Evolutionary conservation across 2,797 vertebrate species (phyloP), one percentile per base, ranked within the genome.

Genomic region (Diglossa cyanea): DNA sequence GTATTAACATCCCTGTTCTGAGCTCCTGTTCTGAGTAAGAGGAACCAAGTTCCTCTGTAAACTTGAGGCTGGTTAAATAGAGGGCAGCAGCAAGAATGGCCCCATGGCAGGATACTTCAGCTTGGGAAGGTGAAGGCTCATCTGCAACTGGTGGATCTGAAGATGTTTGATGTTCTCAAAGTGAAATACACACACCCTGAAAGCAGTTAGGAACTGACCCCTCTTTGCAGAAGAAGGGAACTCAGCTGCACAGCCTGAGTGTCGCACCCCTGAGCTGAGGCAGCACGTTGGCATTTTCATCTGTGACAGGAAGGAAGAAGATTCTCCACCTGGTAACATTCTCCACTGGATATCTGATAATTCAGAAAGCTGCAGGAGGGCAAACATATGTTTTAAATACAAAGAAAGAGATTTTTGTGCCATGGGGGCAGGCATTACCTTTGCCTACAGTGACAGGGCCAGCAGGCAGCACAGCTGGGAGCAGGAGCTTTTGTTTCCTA

Each of bases 261-360:
- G 7, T 17, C 66, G 14, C 31, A 16, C 0, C 0, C 19, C 31
- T 10, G 15, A 2, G 37, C 67, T 18, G 40, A 66, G 47, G 21
- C 6, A 24, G 13, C 2, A 6, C 8, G 0, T 12, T n/a, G 11
- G 18, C 20, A 16, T 79, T 50, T 40, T 12, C 14, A 25, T 17
- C 53, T 35, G 17, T 45, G 40, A 42, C 25, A 35, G 6, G 24
- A 63, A 70, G 28, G 55, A 51, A 78, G 74, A 66, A 9, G 44
- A 45, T 12, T 37, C 51, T 44, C 37, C 14, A 10, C 13, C 42
- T 76, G 16, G 20, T 30, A 48, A 31, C 11, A 61, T n/a, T 48
- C 31, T 11, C 37, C 57, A 50, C 15, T 25, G 31, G 4, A 9
- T n/a, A 35, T 33, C 24, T 70, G 44, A 42, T 37, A 35, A 71